Evolutionary conservation across 2,113 vertebrate species (phyloP).

Genomic region (Mirounga angustirostris): DNA sequence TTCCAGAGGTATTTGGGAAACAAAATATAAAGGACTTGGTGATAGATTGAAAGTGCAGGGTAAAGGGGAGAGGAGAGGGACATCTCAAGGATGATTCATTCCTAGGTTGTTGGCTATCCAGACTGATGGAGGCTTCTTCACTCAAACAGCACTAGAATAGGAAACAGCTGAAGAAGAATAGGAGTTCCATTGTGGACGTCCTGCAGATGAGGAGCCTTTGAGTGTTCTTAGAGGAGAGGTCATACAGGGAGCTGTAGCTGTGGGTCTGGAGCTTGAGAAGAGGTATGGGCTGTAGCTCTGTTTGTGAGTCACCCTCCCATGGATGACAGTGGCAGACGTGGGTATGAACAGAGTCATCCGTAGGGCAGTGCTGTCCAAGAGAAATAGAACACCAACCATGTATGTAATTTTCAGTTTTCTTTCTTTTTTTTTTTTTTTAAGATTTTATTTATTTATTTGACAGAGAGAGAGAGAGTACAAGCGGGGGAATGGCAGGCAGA

Average conservation of each 20-base stretch:
- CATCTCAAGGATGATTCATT: neutral
- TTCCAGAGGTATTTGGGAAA: neutral
- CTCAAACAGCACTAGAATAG: neutral
- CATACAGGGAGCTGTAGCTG: no score
- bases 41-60: neutral
- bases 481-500: no score
- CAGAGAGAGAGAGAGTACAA: no score
- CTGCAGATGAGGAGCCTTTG: neutral
- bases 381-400: neutral
- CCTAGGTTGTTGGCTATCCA: neutral
- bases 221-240: neutral
- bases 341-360: neutral
- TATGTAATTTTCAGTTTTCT: neutral
- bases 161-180: neutral
- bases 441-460: no score
- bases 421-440: no score
- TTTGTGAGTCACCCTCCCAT: neutral
- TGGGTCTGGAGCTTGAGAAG: no score
- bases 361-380: neutral
- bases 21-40: neutral
- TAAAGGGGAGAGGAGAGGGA: neutral
- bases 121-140: neutral
- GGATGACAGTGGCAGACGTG: neutral
- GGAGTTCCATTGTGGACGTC: neutral
- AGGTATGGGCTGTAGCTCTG: no score